Conservation (phyloP, 1,140 invertebrate genomes). For the Chrysoperla carnea region DNA sequence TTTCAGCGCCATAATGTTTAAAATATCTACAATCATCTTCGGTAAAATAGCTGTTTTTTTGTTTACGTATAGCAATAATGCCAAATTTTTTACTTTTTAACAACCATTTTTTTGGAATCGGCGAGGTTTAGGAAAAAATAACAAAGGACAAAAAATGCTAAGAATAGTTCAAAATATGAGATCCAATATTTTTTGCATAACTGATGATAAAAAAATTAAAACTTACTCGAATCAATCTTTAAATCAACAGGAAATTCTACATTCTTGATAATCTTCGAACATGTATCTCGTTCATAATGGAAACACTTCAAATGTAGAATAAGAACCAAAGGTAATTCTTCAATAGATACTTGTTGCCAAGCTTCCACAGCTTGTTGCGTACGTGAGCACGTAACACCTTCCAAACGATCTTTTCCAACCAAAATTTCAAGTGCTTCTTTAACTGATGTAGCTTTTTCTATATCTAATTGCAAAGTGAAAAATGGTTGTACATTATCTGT, state of each 20-base stretch:
- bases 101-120: too few relatives aligned
- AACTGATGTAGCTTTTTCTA: constrained; percentile 74
- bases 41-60: too few relatives aligned
- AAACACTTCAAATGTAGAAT: constrained; percentile 81
- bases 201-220: too few relatives aligned
- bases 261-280: constrained; percentile 80
- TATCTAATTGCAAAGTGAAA: constrained; percentile 84
- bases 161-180: too few relatives aligned
- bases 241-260: constrained; percentile 77
- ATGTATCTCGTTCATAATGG: constrained; percentile 66
- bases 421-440: constrained; percentile 72
- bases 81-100: too few relatives aligned
- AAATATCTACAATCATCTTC: too few relatives aligned
- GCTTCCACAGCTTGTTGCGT: constrained; percentile 68
- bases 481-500: constrained; percentile 82
- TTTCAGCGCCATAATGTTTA: too few relatives aligned
- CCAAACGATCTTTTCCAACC: constrained; percentile 63
- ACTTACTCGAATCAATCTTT: constrained; percentile 77
- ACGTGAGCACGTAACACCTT: constrained; percentile 65
- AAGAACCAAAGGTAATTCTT: constrained; percentile 70
- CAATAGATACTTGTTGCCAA: constrained; percentile 71
- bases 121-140: too few relatives aligned
- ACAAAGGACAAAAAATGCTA: too few relatives aligned
- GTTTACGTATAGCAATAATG: too few relatives aligned
- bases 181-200: too few relatives aligned